A percentile compares a stretch with the other conserved stretches of the same genome.
phyloP scores from a whole-genome alignment of 2,888 invertebrate genomes.

The Aricia artaxerxes region DNA sequence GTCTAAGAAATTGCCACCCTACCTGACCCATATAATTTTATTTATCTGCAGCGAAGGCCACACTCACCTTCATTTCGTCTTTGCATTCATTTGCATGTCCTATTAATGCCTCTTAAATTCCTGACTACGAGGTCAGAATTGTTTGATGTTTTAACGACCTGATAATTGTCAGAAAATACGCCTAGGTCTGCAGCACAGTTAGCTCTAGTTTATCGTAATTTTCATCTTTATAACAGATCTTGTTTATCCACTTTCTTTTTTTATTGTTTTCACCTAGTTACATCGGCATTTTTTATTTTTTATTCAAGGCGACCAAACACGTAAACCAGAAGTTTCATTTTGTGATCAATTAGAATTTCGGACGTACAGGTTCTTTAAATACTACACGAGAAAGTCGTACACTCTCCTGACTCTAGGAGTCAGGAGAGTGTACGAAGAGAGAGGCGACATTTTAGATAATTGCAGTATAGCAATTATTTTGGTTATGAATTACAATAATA shows the following conservation, averaged over 20 bases:
- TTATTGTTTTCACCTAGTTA: not conserved
- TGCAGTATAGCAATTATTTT: not conserved
- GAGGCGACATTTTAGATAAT: not conserved
- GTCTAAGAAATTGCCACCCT: not conserved
- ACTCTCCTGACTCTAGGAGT: too few relatives aligned
- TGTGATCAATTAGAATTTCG: too few relatives aligned
- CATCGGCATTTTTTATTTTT: not conserved
- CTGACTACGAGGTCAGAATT: constrained; percentile 8
- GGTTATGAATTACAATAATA: not conserved
- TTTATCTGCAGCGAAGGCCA: constrained; percentile 25
- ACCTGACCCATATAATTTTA: constrained; percentile 22
- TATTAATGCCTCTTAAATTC: constrained; percentile 22
- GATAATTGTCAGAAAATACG: constrained; percentile 11
- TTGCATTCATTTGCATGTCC: constrained; percentile 22
- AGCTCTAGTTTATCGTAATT: not conserved
- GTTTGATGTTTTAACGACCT: constrained; percentile 20
- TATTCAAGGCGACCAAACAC: not conserved
- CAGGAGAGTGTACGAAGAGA: too few relatives aligned
- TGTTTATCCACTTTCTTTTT: not conserved
- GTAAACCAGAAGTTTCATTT: not conserved
- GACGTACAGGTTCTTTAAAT: too few relatives aligned
- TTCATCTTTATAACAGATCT: not conserved
- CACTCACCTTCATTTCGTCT: constrained; percentile 18
- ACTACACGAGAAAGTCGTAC: too few relatives aligned
- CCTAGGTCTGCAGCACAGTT: not conserved